Evolutionary conservation across 2,888 invertebrate genomes (phyloP).

Genomic region (Drosophila tanythrix): DNA sequence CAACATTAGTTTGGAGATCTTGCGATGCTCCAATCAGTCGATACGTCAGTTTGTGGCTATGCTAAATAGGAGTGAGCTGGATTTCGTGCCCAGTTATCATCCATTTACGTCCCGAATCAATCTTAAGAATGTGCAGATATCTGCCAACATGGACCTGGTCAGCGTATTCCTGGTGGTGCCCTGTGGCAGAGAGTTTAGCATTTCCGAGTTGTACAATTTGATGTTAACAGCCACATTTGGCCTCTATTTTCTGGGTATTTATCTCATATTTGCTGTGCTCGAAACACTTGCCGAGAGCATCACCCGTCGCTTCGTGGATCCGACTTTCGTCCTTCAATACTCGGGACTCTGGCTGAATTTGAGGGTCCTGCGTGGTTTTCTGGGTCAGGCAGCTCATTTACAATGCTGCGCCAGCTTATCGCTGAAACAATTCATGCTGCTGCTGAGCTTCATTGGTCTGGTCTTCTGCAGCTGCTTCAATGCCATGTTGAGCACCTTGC

Average conservation of each 20-base stretch:
- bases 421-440: constrained; percentile 4
- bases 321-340: not conserved
- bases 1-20: constrained; percentile 36
- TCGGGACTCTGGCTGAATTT: constrained; percentile 24
- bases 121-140: not conserved
- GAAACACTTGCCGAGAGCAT: not conserved
- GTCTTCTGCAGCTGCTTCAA: not conserved
- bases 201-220: constrained; percentile 4
- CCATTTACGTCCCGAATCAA: not conserved
- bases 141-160: not conserved
- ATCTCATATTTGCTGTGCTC: constrained; percentile 12
- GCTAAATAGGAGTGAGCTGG: constrained; percentile 12
- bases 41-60: fast-evolving
- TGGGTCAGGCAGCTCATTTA: constrained; percentile 12
- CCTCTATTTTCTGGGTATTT: not conserved
- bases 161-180: constrained; percentile 49
- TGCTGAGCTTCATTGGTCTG: constrained; percentile 17
- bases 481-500: constrained; percentile 34
- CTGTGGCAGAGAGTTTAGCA: constrained; percentile 32
- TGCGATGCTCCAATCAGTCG: fast-evolving
- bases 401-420: not conserved
- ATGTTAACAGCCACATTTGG: not conserved
- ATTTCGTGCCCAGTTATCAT: constrained; percentile 22
- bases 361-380: constrained; percentile 16
- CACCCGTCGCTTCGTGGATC: not conserved